A percentile compares a stretch with the other conserved stretches of the same genome.
Evolutionary conservation across 2,888 invertebrate species (phyloP).

Genomic region (Oxyscelio sp.): DNA sequence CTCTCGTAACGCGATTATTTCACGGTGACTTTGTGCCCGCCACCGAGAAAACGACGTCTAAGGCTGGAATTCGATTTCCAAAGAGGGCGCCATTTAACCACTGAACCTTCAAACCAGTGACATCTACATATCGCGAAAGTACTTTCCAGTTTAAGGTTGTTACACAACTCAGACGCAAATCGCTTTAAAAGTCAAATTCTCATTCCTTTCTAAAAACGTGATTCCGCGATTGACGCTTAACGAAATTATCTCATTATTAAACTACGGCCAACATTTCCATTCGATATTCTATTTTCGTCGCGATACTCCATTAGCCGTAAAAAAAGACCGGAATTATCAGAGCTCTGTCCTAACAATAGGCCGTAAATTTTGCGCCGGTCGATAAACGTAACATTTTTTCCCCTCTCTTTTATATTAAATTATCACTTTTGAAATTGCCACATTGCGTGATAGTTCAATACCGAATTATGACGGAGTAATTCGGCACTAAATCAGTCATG

Average conservation of each 20-base stretch:
- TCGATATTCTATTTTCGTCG: neutral
- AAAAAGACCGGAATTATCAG: conserved; percentile 27
- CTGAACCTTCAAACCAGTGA: neutral
- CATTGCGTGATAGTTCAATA: conserved; percentile 35
- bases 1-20: too few relatives aligned
- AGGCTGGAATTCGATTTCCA: conserved; percentile 3
- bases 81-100: conserved; percentile 17
- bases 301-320: conserved; percentile 35
- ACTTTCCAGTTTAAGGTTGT: too few relatives aligned
- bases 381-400: conserved; percentile 31
- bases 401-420: conserved; percentile 34
- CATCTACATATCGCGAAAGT: neutral
- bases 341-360: neutral
- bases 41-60: conserved; percentile 52
- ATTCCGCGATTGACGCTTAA: too few relatives aligned
- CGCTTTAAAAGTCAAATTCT: too few relatives aligned
- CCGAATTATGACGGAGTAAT: conserved; percentile 55
- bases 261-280: too few relatives aligned
- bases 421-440: conserved; percentile 44
- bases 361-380: conserved; percentile 7
- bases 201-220: too few relatives aligned
- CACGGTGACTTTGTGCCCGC: conserved; percentile 63
- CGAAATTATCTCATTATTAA: too few relatives aligned
- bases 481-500: conserved; percentile 62
- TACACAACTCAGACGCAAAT: too few relatives aligned